phyloP scores from a whole-genome alignment of 2,888 invertebrate genomes.

The Cryptocephalus primarius region DNA sequence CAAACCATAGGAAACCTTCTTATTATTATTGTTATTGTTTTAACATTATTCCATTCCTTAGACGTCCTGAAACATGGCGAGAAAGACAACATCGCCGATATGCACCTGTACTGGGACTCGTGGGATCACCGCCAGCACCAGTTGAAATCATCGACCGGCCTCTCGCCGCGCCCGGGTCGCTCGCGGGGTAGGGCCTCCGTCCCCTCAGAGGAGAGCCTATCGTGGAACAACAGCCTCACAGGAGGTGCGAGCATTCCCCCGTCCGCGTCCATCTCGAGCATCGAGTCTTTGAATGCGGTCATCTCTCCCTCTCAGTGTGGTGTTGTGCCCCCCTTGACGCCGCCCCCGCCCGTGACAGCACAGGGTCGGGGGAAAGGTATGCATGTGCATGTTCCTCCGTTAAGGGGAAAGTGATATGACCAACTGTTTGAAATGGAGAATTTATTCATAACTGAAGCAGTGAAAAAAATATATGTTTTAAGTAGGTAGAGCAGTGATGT shows the following conservation, averaged over 20 bases:
- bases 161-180: constrained; percentile 41
- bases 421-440: no score
- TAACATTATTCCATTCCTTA: constrained; percentile 16
- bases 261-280: constrained; percentile 43
- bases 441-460: no score
- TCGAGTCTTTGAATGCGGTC: constrained; percentile 37
- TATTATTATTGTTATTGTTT: no score
- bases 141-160: constrained; percentile 32
- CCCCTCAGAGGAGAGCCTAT: constrained; percentile 47
- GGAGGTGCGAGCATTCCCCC: constrained; percentile 36
- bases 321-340: constrained; percentile 29
- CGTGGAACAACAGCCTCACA: constrained; percentile 32
- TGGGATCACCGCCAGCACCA: constrained; percentile 65
- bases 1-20: no score
- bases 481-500: no score
- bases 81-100: constrained; percentile 46
- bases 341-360: constrained; percentile 23
- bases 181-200: constrained; percentile 45
- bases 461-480: no score
- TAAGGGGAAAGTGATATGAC: neutral
- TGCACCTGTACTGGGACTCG: constrained; percentile 86
- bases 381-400: constrained; percentile 16
- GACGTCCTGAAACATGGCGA: constrained; percentile 49
- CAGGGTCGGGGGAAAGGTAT: constrained; percentile 35
- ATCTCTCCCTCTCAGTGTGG: constrained; percentile 20